Percentiles rank a stretch among this genome's conserved stretches.
Conservation (phyloP, 1,140 invertebrate species). For the Wasmannia auropunctata region DNA sequence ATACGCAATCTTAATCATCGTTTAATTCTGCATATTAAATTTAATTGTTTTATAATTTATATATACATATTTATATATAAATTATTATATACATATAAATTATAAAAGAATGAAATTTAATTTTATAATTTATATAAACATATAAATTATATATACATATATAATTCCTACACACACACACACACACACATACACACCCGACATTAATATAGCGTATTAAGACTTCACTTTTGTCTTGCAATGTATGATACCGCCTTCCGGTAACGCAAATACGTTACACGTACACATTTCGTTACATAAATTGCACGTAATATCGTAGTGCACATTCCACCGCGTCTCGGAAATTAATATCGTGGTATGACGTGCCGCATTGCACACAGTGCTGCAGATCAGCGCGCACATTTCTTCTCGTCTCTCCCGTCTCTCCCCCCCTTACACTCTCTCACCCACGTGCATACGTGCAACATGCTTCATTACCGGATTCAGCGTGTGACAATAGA, state of each 20-base stretch:
- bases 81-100: too few species aligned
- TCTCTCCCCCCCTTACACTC: background rate
- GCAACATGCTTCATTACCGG: constrained; percentile 51
- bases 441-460: constrained; percentile 1
- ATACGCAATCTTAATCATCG: background rate
- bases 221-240: background rate
- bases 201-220: background rate
- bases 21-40: background rate
- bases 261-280: background rate
- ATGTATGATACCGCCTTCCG: background rate
- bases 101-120: too few species aligned
- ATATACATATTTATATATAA: too few species aligned
- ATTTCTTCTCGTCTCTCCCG: background rate
- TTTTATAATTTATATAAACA: too few species aligned
- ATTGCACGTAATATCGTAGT: constrained; percentile 23
- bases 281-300: constrained; percentile 29
- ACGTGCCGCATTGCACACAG: background rate
- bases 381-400: background rate
- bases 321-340: constrained; percentile 11
- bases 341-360: constrained; percentile 41
- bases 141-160: background rate
- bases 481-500: constrained; percentile 49
- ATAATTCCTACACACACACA: background rate
- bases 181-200: too few species aligned
- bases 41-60: too few species aligned